Conservation (phyloP, 2,888 invertebrate genomes). For the Cantharis flavilabris region DNA sequence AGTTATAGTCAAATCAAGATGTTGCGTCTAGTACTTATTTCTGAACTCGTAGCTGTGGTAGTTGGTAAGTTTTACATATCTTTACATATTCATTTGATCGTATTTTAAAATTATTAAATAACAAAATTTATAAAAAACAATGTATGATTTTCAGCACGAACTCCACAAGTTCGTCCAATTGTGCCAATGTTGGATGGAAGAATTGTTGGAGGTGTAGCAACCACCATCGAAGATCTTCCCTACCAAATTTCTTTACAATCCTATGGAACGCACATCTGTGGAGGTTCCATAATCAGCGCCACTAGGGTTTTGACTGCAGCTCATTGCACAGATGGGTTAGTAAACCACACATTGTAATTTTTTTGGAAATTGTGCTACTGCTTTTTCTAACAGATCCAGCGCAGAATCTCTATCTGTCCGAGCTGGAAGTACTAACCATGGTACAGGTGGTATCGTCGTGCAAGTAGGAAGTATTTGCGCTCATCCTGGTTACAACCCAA, state of each 20-base stretch:
- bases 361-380: neutral
- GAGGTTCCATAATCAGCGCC: conserved; percentile 59
- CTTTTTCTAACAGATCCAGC: neutral
- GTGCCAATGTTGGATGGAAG: conserved; percentile 40
- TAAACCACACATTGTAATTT: neutral
- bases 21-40: too few relatives aligned
- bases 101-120: too few relatives aligned
- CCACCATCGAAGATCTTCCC: conserved; percentile 58
- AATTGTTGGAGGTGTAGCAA: conserved; percentile 57
- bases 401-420: neutral
- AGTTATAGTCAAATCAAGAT: too few relatives aligned
- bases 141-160: neutral
- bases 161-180: neutral
- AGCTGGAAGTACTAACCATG: neutral
- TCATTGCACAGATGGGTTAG: conserved; percentile 53
- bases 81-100: too few relatives aligned
- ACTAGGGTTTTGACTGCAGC: conserved; percentile 60
- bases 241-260: conserved; percentile 61
- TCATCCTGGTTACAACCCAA: neutral
- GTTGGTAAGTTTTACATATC: too few relatives aligned
- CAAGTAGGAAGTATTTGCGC: neutral
- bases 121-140: neutral
- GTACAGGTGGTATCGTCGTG: neutral
- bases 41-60: too few relatives aligned
- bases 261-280: conserved; percentile 59